Conservation (phyloP, 2,113 vertebrate species). For the Crotalus tigris region DNA sequence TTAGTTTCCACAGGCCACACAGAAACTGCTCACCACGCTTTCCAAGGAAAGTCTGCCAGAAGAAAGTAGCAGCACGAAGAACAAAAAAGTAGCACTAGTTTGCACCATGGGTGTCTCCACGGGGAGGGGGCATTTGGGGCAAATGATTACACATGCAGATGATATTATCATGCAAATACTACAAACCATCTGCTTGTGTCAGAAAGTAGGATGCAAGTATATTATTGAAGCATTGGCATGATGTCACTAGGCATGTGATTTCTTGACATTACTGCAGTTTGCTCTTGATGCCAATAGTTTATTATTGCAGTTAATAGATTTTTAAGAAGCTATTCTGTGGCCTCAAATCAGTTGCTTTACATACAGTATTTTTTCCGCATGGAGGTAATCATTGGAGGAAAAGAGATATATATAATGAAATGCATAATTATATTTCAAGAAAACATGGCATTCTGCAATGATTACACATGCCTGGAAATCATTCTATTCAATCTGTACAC, state of each 20-base stretch:
- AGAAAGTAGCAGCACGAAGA: constrained; percentile 56
- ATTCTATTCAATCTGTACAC: constrained; percentile 37
- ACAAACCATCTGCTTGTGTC: not conserved
- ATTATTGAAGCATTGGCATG: not conserved
- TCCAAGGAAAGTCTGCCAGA: constrained; percentile 18
- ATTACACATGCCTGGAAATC: not conserved
- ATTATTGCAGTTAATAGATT: constrained; percentile 50
- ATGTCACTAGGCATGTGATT: not conserved
- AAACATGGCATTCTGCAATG: constrained; percentile 1
- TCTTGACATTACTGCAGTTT: not conserved
- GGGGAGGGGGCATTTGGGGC: not conserved
- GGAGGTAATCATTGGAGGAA: not conserved
- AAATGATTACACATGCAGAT: not conserved
- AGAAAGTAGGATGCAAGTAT: not conserved
- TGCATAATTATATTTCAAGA: not conserved
- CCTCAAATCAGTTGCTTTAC: constrained; percentile 23
- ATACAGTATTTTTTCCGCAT: not conserved
- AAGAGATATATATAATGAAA: not conserved
- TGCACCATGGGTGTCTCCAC: not conserved
- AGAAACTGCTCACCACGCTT: not conserved
- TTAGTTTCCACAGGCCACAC: constrained; percentile 58
- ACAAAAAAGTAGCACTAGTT: constrained; percentile 46
- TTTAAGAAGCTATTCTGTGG: constrained; percentile 52
- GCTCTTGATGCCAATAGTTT: constrained; percentile 10
- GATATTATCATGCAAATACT: not conserved